Evolutionary conservation across 2,888 invertebrate species (phyloP).

Genomic region (Cheilosia vulpina): DNA sequence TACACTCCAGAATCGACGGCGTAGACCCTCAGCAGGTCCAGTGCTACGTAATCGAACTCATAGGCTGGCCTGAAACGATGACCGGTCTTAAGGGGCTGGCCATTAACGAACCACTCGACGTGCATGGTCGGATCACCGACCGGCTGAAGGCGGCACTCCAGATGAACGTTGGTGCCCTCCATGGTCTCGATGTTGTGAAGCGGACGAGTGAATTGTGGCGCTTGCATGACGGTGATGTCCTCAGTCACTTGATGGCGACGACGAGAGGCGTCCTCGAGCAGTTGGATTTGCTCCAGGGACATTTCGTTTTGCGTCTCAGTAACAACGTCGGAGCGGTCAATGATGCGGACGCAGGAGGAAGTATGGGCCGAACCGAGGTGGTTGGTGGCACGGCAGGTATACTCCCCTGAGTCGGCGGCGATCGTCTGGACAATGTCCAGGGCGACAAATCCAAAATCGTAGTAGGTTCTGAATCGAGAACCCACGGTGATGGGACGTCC

Average conservation of each 20-base stretch:
- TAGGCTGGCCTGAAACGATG: constrained; percentile 97
- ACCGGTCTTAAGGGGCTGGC: constrained; percentile 95
- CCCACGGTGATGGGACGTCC: constrained; percentile 94
- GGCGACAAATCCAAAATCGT: constrained; percentile 98
- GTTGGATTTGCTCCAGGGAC: constrained; percentile 95
- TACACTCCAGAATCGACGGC: constrained; percentile 99
- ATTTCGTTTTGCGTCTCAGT: constrained; percentile 96
- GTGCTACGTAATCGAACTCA: constrained; percentile 98
- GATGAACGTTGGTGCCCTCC: constrained; percentile 95
- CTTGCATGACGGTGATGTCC: constrained; percentile 92
- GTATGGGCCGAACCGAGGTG: constrained; percentile 96
- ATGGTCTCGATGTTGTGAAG: constrained; percentile 95
- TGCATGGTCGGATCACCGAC: constrained; percentile 96
- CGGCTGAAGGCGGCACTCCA: constrained; percentile 95
- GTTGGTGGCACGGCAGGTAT: constrained; percentile 96
- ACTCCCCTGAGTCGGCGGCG: constrained; percentile 97
- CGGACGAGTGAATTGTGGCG: constrained; percentile 94
- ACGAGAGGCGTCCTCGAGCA: constrained; percentile 92
- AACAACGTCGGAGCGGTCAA: constrained; percentile 91
- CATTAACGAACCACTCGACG: constrained; percentile 98
- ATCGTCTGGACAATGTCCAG: constrained; percentile 97
- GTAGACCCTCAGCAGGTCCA: constrained; percentile 97
- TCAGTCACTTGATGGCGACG: constrained; percentile 89
- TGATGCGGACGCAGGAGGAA: constrained; percentile 94
- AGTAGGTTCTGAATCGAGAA: constrained; percentile 96